Evolutionary conservation across 1,140 invertebrate species (phyloP), one percentile per base, ranked within the genome.

Genomic region (Homarus americanus): DNA sequence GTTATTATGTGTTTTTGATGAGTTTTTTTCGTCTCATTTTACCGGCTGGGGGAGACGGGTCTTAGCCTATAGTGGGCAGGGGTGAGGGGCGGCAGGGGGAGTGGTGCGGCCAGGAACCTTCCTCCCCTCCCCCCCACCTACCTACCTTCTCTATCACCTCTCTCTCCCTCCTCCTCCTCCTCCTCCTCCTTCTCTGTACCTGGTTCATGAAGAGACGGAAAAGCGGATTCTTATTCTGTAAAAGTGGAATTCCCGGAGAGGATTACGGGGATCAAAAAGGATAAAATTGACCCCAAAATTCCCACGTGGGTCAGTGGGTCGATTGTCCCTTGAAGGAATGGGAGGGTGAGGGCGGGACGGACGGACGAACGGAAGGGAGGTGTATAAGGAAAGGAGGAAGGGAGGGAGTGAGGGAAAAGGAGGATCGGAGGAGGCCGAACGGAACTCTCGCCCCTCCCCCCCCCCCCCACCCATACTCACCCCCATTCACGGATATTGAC

Each of bases 1-100:
- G 83, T 85, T 85, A 85, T 85, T 85, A 85, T 85, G 83, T 72
- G 83, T 85, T 85, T 53, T 72, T 85, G 83, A 85, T 85, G 83
- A 75, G 9, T 53, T 72, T 66, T 24, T 85, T 75, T 53, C 24
- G 15, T 69, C 63, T 69, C 44, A 49, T 49, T 49, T 49, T 49
- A 49, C 44, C 44, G 44, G 44, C 44, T 49, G 5, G 15, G 44
- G 44, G 5, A 5, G 44, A 49, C 12, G 44, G 44, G 44, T 49
- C 44, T 49, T 15, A 49, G 44, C 44, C 82, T 20, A 82, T 44
- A 58, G 79, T 15, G 53, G 38, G 49, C 32, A 53, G 79, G 53
- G 15, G 15, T 36, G 32, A 41, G 44, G 17, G 36, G 79, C 28
- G 79, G 53, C 24, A 79, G 41, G 38, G n/a, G 32, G 49, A 58